phyloP scores from a whole-genome alignment of 2,888 invertebrate genomes.

The Heliconius ismenius region DNA sequence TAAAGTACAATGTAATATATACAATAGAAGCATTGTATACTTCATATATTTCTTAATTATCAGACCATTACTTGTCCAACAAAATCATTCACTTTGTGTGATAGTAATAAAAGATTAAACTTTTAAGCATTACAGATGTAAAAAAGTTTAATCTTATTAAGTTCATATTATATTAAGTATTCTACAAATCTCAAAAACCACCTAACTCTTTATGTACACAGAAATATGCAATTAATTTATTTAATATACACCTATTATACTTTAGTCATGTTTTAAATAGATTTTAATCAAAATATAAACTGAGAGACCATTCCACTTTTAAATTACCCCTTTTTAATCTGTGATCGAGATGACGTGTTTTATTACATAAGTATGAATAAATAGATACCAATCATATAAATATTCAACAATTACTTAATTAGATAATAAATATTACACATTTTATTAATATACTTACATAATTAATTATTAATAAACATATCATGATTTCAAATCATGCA shows the following conservation, averaged over 20 bases:
- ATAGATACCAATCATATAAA: not conserved
- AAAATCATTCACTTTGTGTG: not conserved
- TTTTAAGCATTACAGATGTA: not conserved
- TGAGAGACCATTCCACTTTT: not conserved
- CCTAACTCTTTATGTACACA: not conserved
- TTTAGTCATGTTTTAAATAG: not conserved
- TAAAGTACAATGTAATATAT: not conserved
- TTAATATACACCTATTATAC: not conserved
- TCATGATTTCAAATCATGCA: not conserved
- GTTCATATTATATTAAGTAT: not conserved
- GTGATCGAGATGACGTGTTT: not conserved
- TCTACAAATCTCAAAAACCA: not conserved
- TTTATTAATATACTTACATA: not conserved
- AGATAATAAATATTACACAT: not conserved
- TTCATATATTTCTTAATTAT: not conserved
- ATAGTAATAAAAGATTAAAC: not conserved
- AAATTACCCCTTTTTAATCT: not conserved
- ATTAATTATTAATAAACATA: not conserved
- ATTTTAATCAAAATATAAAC: not conserved
- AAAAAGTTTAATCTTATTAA: not conserved
- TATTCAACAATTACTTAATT: not conserved
- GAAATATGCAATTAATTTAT: not conserved
- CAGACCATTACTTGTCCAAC: conserved; percentile 15
- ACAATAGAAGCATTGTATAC: conserved; percentile 4
- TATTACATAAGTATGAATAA: not conserved